Base-by-base conservation (phyloP, 1,140 invertebrate genomes). In the Belonocnema kinseyi region DNA sequence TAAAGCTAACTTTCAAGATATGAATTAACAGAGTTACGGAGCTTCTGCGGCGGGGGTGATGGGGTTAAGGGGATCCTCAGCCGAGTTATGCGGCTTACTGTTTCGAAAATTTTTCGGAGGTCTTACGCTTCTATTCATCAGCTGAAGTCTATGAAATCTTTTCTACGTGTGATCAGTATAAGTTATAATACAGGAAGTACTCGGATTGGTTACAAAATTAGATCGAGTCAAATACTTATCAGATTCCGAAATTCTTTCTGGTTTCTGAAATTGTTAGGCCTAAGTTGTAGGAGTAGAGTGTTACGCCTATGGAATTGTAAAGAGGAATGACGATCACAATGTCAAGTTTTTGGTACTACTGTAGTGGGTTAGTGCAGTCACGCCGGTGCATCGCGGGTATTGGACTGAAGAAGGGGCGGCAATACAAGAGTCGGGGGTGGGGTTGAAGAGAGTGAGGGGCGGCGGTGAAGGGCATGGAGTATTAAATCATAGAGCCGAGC, bases 1-100 rank as follows among this genome's bases (percentile, higher is more conserved):
- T 52, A 50, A 53, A 81, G 82, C 85, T 82, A 89, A 89, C 87
- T 91, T 91, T 86, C 85, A 81, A 88, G 88, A 90, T 91, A 91
- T 90, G 90, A 91, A 91, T 91, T 91, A 90, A 91, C 90, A 86
- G 88, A 90, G 88, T 91, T 91, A 89, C 88, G 85, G 89, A 90
- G 89, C 85, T 88, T 87, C 85, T 83, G 85, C 83, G 83, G 83
- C 81, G 79, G 61, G 14, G 26, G 26, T 82, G 83, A 83, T 82
- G 78, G 61, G 7, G 26, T 16, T 33, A 78, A 70, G 76, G 58
- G 73, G 80, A 74, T 71, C 83, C 81, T 82, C 78, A 73, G 72
- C 79, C 85, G 85, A 89, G 88, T 88, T 88, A 88, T 88, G 88
- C 87, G 85, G 88, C 85, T 90, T 90, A 89, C 85, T 85, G 85